Base-by-base conservation (phyloP, 1,140 invertebrate species). In the Drosophila setifemur region DNA sequence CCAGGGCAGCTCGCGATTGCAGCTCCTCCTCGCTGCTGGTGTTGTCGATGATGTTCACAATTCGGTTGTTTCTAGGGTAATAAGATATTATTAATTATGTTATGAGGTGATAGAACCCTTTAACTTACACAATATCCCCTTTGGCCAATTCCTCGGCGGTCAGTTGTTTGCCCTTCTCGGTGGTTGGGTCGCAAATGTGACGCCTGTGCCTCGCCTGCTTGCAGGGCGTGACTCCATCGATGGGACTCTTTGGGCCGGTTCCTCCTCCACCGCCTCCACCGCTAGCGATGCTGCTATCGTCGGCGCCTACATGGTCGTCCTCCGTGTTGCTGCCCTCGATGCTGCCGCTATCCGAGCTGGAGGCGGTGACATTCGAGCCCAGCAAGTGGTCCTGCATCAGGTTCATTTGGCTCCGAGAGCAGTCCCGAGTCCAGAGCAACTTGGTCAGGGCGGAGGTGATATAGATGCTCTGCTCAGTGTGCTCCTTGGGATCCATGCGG, bases 381-480 rank as follows among this genome's bases (percentile, higher is more conserved):
- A 91, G 91, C 78, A 91, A 91, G 88, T 90, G 92, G 71, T 90
- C 91, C 83, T 83, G 79, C 87, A 79, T 91, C 21, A 92, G 91
- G 26, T 91, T 91, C 28, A 92, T 90, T 55, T 89, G 92, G 18
- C 83, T 90, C 79, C 90, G 92, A 91, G 54, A 92, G 47, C 91
- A 93, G 86, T 93, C 95, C 37, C 95, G 94, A 3, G 95, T 95
- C 97, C 97, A 98, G 85, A 98, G 94, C 74, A 96, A 95, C 85
- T 97, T 97, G 37, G 96, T 96, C 28, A 98, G 89, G 4, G 96
- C 95, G 1, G 96, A 98, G 1, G 96, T 95, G 48, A 98, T 91
- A 87, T 96, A 96, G 37, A 98, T 92, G 71, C 96, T 98, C 91
- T 98, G 97, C 91, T 98, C 97, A 1, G 96, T 98, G 85, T 98